Evolutionary conservation across 2,888 invertebrate species (phyloP), one percentile per base, ranked within the genome.

Genomic region (Plagodis pulveraria): DNA sequence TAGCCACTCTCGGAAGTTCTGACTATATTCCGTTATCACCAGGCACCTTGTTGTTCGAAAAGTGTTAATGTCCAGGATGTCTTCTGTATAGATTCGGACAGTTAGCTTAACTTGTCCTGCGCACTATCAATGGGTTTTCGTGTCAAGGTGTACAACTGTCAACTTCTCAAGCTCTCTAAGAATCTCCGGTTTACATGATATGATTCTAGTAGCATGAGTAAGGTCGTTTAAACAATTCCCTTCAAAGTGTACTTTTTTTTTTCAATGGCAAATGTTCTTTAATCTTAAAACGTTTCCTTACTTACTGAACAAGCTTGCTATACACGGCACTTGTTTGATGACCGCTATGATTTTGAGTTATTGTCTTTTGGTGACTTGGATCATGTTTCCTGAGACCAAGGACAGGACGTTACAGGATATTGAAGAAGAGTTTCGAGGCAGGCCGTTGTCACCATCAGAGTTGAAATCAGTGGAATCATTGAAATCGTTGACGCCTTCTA

Each of bases 361-460:
- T 44, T 83, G 86, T 58, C 62, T 86, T 42, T 36, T 75, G 2
- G 68, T 88, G 0, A 80, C 84, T 0, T 80, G 76, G 77, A 69
- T 72, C 50, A 74, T 84, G 42, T 56, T 89, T 5, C 89, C 89
- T 0, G 89, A 89, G 66, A 89, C 89, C 0, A 89, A 89, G 12
- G 89, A 88, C 50, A 81, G 87, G 58, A 89, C 89, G 0, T 65
- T 89, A 10, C 87, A 86, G 61, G 87, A 89, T 62, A 89, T 89
- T 35, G 89, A 89, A 57, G 85, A 88, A 32, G 88, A 87, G 69
- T 89, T 89, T 43, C 77, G 86, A 59, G 89, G 88, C 0, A 70
- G 72, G 43, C 76, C 73, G 0, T 22, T 79, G 40, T 73, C 83
- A 9, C 67, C 74, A 56, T 74, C 78, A 8, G 82, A 84, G 62